Evolutionary conservation across 2,797 vertebrate genomes (phyloP), one percentile per base, ranked within the genome.

Genomic region (Eupleurogrammus muticus): DNA sequence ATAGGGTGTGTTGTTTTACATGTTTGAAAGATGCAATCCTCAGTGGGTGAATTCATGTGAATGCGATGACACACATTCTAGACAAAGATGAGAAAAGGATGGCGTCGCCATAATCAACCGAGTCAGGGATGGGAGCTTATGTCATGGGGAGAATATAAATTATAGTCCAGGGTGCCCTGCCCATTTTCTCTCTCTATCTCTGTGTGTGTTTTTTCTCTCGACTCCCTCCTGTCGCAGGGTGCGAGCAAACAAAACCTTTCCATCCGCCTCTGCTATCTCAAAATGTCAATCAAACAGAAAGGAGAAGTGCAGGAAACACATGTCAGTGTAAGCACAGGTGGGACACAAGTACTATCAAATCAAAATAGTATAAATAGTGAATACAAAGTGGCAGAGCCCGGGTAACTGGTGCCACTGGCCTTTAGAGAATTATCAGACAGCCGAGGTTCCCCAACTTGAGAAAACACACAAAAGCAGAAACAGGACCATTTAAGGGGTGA

Each of bases 91-190:
- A 85, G 69, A 66, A 75, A 81, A 75, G 46, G 51, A 77, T 73
- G 73, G 66, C 71, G 84, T 87, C 86, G 79, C 67, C 81, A 63
- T 36, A 69, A 77, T 79, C 69, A 75, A 38, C 62, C 58, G 54
- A 56, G 52, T 69, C 79, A 69, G 68, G 79, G 71, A 87, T 49
- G 74, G 73, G 59, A 56, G 59, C 66, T 56, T 73, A 73, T 85
- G 85, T 91, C 87, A 85, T 84, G 72, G 69, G 11, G 75, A 79
- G 72, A 78, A 80, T 73, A 63, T 70, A 47, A 76, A 77, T 87
- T 72, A 78, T 50, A 56, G 80, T 85, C 83, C 73, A 74, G 60
- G 64, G 76, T 53, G 59, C 63, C 79, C 66, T 60, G 53, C 69
- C 57, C 19, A 65, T 73, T 77, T 72, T 59, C 17, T 77, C 73